A percentile compares a stretch with the other conserved stretches of the same genome.
These are phyloP conservation scores for Atlantisia rogersi DNA, from an alignment of 2,113 vertebrate species.

Conservation along the genomic window DNA sequence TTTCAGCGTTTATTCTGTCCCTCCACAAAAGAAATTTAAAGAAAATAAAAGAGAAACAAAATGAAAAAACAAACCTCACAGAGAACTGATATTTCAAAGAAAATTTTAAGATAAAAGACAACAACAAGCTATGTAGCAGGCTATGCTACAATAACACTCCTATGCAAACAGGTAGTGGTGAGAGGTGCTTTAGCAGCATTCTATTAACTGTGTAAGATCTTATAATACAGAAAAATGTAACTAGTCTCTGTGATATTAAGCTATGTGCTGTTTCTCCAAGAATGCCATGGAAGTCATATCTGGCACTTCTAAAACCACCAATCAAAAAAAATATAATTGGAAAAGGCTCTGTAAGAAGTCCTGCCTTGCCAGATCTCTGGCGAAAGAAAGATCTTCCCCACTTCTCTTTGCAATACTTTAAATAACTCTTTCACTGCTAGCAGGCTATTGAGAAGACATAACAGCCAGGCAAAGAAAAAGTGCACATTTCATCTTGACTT, in stretches of 20 bases:
- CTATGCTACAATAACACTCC: neutral
- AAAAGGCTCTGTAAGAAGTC: neutral
- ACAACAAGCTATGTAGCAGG: fast-evolving
- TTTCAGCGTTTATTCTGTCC: neutral
- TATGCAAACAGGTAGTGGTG: neutral
- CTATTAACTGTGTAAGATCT: neutral
- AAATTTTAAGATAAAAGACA: neutral
- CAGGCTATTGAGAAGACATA: neutral
- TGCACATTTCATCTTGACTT: neutral
- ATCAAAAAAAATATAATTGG: neutral
- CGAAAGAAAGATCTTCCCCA: neutral
- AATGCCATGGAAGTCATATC: neutral
- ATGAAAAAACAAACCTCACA: too few relatives aligned
- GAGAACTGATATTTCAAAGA: neutral
- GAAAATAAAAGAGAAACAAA: too few relatives aligned
- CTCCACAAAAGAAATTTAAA: neutral
- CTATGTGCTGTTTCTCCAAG: neutral
- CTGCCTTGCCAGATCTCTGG: neutral
- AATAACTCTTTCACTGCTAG: neutral
- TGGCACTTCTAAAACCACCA: neutral
- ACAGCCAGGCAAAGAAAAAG: neutral
- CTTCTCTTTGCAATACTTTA: neutral
- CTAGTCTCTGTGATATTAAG: neutral
- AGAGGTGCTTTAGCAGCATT: neutral
- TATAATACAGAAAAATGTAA: neutral